Percentiles rank a stretch among this genome's conserved stretches.
Conservation (phyloP, 2,888 invertebrate species). For the Dolomedes plantarius region DNA sequence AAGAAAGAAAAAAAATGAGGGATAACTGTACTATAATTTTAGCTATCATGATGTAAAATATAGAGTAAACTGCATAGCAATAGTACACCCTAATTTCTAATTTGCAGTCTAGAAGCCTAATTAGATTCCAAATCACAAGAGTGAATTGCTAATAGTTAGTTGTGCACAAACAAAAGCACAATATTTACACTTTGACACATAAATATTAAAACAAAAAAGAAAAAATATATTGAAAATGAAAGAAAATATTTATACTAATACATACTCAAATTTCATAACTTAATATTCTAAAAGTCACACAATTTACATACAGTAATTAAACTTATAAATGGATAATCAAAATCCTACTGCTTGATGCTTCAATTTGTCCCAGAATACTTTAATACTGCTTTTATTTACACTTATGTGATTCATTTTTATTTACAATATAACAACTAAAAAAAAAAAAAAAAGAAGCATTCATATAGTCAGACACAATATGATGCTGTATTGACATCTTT, state of each 20-base stretch:
- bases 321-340: slow-evolving; percentile 40
- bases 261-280: too few relatives aligned
- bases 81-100: neutral
- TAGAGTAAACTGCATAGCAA: neutral
- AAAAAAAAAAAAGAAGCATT: neutral
- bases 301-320: too few relatives aligned
- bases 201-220: too few relatives aligned
- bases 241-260: too few relatives aligned
- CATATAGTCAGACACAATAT: slow-evolving; percentile 6
- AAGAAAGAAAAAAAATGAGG: too few relatives aligned
- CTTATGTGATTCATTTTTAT: neutral
- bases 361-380: neutral
- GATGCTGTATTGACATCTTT: slow-evolving; percentile 15
- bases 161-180: too few relatives aligned
- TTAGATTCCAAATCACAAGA: neutral
- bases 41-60: neutral
- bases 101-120: neutral
- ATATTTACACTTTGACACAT: too few relatives aligned
- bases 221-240: too few relatives aligned
- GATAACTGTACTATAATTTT: neutral
- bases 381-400: slow-evolving; percentile 14
- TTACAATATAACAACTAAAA: slow-evolving; percentile 1
- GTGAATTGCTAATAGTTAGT: too few relatives aligned
- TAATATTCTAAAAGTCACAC: too few relatives aligned
- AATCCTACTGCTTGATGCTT: slow-evolving; percentile 33